Conservation (phyloP, 2,113 vertebrate genomes). For the Aleadryas rufinucha region DNA sequence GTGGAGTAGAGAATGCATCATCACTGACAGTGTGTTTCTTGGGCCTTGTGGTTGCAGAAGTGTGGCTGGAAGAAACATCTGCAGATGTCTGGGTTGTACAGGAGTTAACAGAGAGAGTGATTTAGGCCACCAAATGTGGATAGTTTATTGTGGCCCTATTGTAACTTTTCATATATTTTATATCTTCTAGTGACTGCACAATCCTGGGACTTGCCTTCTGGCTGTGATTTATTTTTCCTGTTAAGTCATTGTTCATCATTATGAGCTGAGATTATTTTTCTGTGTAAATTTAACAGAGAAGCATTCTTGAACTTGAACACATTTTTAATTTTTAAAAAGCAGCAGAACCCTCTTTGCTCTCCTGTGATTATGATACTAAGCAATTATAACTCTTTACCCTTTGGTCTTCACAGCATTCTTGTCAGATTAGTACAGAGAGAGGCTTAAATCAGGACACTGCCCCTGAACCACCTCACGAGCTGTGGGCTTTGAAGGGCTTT, state of each 20-base stretch:
- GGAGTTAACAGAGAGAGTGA: not conserved
- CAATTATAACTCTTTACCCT: constrained; percentile 40
- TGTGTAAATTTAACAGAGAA: constrained; percentile 35
- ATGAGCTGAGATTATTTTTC: constrained; percentile 42
- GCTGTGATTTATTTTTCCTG: constrained; percentile 46
- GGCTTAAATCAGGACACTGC: constrained; percentile 3
- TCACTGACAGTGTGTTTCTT: not conserved
- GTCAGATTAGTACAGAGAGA: constrained; percentile 25
- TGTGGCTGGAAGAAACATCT: not conserved
- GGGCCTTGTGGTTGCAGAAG: not conserved
- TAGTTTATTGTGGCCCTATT: constrained; percentile 25
- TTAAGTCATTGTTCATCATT: constrained; percentile 59
- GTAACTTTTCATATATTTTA: constrained; percentile 44
- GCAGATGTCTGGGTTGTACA: not conserved
- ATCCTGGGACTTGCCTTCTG: constrained; percentile 30
- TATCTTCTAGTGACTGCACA: constrained; percentile 12
- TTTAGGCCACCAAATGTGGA: not conserved
- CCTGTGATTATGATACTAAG: not conserved
- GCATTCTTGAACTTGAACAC: constrained; percentile 47
- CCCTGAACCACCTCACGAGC: not conserved
- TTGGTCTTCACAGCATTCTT: constrained; percentile 36
- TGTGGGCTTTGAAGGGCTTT: not conserved
- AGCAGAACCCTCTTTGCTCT: constrained; percentile 12
- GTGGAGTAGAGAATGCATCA: not conserved
- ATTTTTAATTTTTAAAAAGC: constrained; percentile 54